Conservation (phyloP, 2,797 vertebrate species). For the Eurystomus glaucurus region DNA sequence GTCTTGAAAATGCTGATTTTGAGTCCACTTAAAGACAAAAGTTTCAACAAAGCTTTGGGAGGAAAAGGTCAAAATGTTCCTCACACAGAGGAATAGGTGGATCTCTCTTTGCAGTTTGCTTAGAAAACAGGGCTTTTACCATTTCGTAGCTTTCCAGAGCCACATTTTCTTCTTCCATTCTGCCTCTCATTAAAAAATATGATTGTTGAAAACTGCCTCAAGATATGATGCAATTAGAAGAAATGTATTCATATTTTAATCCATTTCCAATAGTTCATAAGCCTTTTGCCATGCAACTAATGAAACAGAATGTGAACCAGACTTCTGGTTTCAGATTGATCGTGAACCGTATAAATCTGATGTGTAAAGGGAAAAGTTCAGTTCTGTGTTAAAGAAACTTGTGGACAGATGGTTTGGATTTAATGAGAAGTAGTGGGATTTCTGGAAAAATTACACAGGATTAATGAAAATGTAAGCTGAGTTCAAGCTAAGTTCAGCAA, state of each 20-base stretch:
- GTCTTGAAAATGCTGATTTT: not conserved
- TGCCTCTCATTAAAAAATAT: not conserved
- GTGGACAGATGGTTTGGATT: slow-evolving; percentile 33
- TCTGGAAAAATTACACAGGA: slow-evolving; percentile 14
- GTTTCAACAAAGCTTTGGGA: not conserved
- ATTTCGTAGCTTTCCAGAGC: not conserved
- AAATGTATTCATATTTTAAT: slow-evolving; percentile 2
- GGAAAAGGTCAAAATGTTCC: not conserved
- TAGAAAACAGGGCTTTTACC: not conserved
- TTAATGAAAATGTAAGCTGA: not conserved
- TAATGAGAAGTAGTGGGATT: not conserved
- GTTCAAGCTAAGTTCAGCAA: slow-evolving; percentile 9
- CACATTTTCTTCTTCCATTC: not conserved
- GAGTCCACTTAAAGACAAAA: not conserved
- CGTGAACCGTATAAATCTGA: not conserved
- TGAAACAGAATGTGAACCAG: not conserved
- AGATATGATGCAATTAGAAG: not conserved
- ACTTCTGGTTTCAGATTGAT: not conserved
- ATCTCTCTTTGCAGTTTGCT: not conserved
- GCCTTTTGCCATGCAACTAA: not conserved
- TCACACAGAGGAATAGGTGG: not conserved
- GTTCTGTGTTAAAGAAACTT: not conserved
- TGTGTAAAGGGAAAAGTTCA: not conserved
- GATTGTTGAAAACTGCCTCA: not conserved
- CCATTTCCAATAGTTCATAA: not conserved